A percentile compares a stretch with the other conserved stretches of the same genome.
Conservation (phyloP, 2,113 vertebrate species). For the Panthera leo region DNA sequence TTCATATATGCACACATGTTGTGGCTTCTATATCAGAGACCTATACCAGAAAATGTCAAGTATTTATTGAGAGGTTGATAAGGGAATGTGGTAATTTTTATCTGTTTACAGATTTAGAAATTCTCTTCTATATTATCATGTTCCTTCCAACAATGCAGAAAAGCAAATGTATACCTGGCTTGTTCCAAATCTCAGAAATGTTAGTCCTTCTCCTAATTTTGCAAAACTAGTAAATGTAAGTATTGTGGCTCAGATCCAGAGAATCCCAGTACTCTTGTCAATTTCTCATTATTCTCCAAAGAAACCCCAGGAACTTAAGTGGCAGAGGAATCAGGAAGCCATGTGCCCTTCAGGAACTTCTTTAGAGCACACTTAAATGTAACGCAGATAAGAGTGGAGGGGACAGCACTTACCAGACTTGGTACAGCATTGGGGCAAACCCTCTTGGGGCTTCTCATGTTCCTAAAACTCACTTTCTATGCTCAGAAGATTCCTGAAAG, state of each 20-base stretch:
- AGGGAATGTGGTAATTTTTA: background rate
- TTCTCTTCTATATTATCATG: background rate
- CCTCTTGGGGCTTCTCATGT: background rate
- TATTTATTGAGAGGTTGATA: background rate
- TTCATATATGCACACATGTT: background rate
- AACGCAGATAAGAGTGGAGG: rapidly evolving
- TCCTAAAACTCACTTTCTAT: background rate
- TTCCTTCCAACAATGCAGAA: background rate
- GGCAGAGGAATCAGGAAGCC: background rate
- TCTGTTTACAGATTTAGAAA: background rate
- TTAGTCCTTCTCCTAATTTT: background rate
- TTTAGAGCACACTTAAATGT: background rate
- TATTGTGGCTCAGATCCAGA: background rate
- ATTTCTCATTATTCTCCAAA: background rate
- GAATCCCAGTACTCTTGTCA: background rate
- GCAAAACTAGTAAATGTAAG: background rate
- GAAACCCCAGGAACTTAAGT: background rate
- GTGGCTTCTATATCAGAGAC: background rate
- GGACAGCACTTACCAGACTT: rapidly evolving
- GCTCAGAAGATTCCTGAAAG: background rate
- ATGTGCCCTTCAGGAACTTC: background rate
- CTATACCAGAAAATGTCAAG: background rate
- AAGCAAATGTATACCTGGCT: background rate
- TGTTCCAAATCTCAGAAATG: background rate
- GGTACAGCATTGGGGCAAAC: background rate